Base-by-base conservation (phyloP, 2,888 invertebrate genomes). In the Hipparchia sbordonii region DNA sequence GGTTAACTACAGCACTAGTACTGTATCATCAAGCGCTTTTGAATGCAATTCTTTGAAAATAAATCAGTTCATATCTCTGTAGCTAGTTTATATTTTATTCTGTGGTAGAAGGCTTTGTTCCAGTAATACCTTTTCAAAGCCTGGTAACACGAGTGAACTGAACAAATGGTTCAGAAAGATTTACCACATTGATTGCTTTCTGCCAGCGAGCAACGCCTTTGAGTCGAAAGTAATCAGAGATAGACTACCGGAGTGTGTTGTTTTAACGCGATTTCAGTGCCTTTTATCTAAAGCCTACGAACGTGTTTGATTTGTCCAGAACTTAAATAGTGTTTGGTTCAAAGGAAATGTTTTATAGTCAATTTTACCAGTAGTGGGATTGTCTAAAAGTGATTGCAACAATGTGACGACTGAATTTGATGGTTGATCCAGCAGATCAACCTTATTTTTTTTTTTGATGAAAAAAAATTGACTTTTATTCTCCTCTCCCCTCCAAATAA, bases 151-250 rank as follows among this genome's bases (percentile, higher is more conserved):
- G 67, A 67, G 46, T 67, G 54, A 23, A 13, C 45, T 60, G 69
- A 69, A 52, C 61, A 61, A 69, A 69, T 62, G 60, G 69, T 54
- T 52, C 61, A 61, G 61, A 69, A 69, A 67, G 67, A 67, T 67
- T 67, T 67, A 67, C n/a, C 67, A 56, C 56, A 57, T 56, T 67
- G 67, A 69, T 69, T 69, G 69, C 69, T 39, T 69, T 69, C 59
- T 61, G 61, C 61, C 54, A 62, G 61, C 69, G 48, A 68, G 68
- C 56, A 60, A 39, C 33, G 60, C 52, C 69, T 69, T 69, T 69
- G 69, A 69, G 61, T 69, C 52, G 69, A 62, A 69, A 61, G 61
- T 69, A 62, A 69, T 69, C 69, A 61, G 33, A 52, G 69, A 51
- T 62, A 61, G 69, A 51, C 69, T 62, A 61, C 39, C 9, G 39